Evolutionary conservation across 2,797 vertebrate species (phyloP), one percentile per base, ranked within the genome.

Genomic region (Falco biarmicus): DNA sequence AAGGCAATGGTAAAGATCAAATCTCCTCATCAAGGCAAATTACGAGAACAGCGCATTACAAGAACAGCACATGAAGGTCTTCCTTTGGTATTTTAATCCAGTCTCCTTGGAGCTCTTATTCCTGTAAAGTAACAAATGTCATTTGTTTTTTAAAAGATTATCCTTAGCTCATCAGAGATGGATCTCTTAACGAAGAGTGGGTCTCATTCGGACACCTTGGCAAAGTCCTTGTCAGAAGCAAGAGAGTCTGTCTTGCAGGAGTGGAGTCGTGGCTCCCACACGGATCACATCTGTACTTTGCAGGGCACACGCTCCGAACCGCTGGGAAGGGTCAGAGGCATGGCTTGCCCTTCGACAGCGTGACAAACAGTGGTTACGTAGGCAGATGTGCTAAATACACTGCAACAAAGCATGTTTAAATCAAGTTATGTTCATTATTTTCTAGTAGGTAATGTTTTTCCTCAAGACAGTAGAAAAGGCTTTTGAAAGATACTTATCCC

Each of bases 31-130:
- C 85, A 50, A 70, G 87, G 53, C 71, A 68, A 84, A 74, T 91
- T 87, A 54, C 7, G 1, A 85, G 71, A 89, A 65, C 15, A 77
- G 37, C 39, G 54, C 37, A 13, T 56, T 60, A 69, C 16, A 18
- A 45, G 43, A 78, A 47, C 47, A 48, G 19, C 47, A 48, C 47
- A 48, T 48, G 20, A 48, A 70, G 60, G 20, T 85, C 89, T 85
- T 84, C 28, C 66, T 74, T 80, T 83, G 78, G 78, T 82, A 41
- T 94, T 96, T 92, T 93, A 94, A 84, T 89, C 74, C 74, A 2
- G 20, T 73, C 56, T 87, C 64, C 56, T 63, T 37, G 5, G 77
- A 84, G 75, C 48, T 90, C 93, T 79, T 77, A 56, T 87, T 96
- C 66, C 59, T 45, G 17, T 60, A 37, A 74, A 84, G 71, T 69